These are phyloP conservation scores for Eidolon helvum DNA, from an alignment of 2,113 vertebrate species.

Conservation along the genomic window DNA sequence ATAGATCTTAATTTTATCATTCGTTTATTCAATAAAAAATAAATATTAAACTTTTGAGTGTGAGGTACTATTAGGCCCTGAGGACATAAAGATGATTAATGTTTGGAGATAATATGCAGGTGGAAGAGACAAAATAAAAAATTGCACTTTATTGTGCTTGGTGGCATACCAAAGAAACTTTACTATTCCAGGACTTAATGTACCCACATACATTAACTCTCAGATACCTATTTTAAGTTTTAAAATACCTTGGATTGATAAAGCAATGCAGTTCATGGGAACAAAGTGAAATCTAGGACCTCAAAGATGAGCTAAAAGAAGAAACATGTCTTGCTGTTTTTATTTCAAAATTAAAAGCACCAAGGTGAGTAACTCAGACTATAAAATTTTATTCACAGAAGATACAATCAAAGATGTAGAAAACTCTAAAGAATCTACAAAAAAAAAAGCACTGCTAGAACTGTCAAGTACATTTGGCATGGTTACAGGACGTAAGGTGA, in stretches of 20 bases:
- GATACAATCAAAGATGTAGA: background rate
- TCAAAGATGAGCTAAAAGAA: background rate
- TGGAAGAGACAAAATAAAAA: background rate
- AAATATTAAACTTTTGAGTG: background rate
- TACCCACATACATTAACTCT: background rate
- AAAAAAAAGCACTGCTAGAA: background rate
- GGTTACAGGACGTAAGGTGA: background rate
- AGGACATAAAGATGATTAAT: background rate
- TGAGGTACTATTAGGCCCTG: background rate
- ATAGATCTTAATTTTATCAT: background rate
- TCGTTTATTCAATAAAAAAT: background rate
- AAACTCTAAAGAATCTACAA: background rate
- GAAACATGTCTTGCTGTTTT: background rate
- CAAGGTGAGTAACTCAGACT: background rate
- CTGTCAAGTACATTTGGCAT: background rate
- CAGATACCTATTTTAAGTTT: background rate
- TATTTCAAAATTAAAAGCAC: conserved; percentile 16
- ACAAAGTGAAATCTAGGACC: background rate
- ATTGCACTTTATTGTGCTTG: background rate
- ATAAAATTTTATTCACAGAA: background rate
- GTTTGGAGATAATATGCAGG: background rate
- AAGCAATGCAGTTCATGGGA: background rate
- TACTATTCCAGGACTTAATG: background rate
- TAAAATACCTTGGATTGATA: background rate
- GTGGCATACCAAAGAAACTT: background rate